Evolutionary conservation across 2,888 invertebrate genomes (phyloP).

Genomic region (Alloplasta piceator): DNA sequence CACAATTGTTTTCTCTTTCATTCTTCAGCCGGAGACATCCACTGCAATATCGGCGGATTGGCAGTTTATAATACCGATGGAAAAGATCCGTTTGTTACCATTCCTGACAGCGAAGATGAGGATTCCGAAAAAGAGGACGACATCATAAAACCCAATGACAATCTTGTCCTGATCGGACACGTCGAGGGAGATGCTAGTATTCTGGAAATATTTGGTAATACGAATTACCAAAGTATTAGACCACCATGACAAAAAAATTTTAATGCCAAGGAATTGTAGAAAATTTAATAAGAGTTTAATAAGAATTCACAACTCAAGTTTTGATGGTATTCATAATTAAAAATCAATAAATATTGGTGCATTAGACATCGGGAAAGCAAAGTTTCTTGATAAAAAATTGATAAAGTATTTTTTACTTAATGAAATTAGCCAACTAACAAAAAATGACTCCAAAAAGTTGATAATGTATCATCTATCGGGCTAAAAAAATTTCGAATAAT

Average conservation of each 20-base stretch:
- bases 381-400: no score
- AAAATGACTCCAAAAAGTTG: no score
- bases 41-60: slow-evolving; percentile 77
- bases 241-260: no score
- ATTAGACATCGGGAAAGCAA: no score
- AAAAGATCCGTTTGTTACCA: slow-evolving; percentile 76
- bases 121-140: slow-evolving; percentile 95
- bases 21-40: slow-evolving; percentile 73
- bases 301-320: no score
- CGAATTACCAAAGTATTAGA: not conserved
- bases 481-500: no score
- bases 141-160: slow-evolving; percentile 94
- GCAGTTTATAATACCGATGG: slow-evolving; percentile 74
- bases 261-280: slow-evolving; percentile 11
- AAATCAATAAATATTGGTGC: no score
- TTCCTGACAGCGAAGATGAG: slow-evolving; percentile 80
- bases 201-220: slow-evolving; percentile 93
- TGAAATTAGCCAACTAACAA: no score
- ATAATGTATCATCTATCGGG: no score
- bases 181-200: slow-evolving; percentile 94
- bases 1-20: not conserved
- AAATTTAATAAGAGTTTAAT: slow-evolving; percentile 38
- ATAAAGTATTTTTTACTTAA: no score
- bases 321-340: no score
- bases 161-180: slow-evolving; percentile 93